These are phyloP conservation scores for Drosophila pegasa DNA, from an alignment of 2,888 invertebrate species.

Conservation along the genomic window DNA sequence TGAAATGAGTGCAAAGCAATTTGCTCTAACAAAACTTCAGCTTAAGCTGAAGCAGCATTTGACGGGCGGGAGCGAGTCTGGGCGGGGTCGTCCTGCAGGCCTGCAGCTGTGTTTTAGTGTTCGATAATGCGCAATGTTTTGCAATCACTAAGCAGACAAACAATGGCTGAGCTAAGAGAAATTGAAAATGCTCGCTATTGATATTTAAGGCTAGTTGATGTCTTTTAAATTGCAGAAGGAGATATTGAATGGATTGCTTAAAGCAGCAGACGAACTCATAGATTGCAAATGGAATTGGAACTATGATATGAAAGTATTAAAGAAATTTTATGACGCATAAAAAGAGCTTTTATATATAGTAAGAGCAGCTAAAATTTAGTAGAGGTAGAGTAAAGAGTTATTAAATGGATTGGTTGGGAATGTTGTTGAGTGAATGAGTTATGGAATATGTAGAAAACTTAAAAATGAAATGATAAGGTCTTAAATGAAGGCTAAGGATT, in stretches of 20 bases:
- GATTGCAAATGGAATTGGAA: not conserved
- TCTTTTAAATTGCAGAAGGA: not conserved
- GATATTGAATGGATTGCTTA: not conserved
- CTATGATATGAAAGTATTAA: not conserved
- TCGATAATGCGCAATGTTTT: conserved; percentile 11
- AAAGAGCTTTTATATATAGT: not conserved
- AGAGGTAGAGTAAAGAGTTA: too few relatives aligned
- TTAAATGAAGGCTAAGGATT: too few relatives aligned
- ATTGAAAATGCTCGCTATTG: conserved; percentile 5
- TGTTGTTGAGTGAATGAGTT: too few relatives aligned
- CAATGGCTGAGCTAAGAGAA: conserved; percentile 11
- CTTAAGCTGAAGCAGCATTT: not conserved
- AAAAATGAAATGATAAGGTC: too few relatives aligned
- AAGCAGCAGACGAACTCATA: not conserved
- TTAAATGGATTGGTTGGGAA: too few relatives aligned
- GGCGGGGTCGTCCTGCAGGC: not conserved
- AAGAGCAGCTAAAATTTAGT: not conserved
- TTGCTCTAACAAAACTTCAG: conserved; percentile 22
- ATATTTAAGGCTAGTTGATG: not conserved
- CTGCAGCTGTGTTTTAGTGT: conserved; percentile 7
- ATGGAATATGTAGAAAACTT: too few relatives aligned
- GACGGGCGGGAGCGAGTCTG: too few relatives aligned
- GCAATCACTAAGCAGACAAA: conserved; percentile 20
- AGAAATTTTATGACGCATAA: not conserved
- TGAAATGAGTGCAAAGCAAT: conserved; percentile 26